Percentiles rank a stretch among this genome's conserved stretches.
Evolutionary conservation across 2,888 invertebrate species (phyloP).

Genomic region (Ormyrus rosae): DNA sequence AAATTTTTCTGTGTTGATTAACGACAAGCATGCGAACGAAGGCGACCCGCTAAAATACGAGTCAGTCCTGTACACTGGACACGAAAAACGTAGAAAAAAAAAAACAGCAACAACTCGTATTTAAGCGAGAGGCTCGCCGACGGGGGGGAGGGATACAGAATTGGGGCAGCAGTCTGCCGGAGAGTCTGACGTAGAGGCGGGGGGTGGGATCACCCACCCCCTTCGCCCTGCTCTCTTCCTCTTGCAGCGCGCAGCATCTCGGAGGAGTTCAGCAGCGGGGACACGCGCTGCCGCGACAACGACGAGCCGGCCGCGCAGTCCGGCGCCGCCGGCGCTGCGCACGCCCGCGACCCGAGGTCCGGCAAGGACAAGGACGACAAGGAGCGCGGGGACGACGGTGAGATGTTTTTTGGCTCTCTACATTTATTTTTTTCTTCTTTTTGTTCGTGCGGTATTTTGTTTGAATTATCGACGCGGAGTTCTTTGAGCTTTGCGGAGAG

Average conservation of each 20-base stretch:
- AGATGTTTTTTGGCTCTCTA: neutral
- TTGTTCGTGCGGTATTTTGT: neutral
- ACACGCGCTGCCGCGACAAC: conserved; percentile 82
- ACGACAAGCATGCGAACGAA: conserved; percentile 28
- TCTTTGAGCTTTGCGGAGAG: neutral
- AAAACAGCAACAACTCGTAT: neutral
- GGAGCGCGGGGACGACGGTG: conserved; percentile 88
- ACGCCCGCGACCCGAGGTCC: conserved; percentile 77
- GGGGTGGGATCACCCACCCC: too few relatives aligned
- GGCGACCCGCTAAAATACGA: neutral
- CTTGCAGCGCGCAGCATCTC: conserved; percentile 93
- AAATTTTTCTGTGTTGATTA: neutral
- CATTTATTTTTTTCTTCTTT: too few relatives aligned
- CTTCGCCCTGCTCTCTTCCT: neutral
- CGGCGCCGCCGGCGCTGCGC: conserved; percentile 64
- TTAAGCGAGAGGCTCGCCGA: too few relatives aligned
- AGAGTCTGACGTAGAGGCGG: too few relatives aligned
- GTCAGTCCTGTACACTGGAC: neutral
- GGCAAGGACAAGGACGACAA: conserved; percentile 89
- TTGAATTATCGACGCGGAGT: neutral
- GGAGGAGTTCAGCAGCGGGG: conserved; percentile 97
- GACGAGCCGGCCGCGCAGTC: conserved; percentile 75
- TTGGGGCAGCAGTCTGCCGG: too few relatives aligned
- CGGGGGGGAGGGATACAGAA: too few relatives aligned
- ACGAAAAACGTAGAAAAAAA: neutral